phyloP scores from a whole-genome alignment of 2,113 vertebrate genomes.

The Phocoena sinus region DNA sequence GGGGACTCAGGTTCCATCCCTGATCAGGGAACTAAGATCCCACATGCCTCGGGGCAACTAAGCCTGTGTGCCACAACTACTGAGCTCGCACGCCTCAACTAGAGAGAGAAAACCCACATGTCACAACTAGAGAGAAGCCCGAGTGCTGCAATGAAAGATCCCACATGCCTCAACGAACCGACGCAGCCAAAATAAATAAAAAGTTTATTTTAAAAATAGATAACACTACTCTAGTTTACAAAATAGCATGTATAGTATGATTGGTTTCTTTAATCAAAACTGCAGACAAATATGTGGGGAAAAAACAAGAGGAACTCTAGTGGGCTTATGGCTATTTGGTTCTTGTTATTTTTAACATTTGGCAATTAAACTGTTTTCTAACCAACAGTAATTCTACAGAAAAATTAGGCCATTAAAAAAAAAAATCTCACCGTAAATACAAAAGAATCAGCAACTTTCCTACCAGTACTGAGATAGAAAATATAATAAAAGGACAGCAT shows the following conservation, averaged over 20 bases:
- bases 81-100: too few relatives aligned
- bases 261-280: neutral
- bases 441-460: neutral
- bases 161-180: too few relatives aligned
- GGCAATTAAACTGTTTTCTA: neutral
- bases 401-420: neutral
- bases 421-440: neutral
- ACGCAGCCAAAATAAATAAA: neutral
- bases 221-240: neutral
- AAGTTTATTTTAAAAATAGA: neutral
- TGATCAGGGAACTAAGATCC: too few relatives aligned
- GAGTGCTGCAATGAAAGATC: too few relatives aligned
- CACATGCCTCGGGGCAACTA: too few relatives aligned
- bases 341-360: neutral
- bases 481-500: neutral
- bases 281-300: neutral
- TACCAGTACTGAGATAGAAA: neutral
- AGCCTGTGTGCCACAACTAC: too few relatives aligned
- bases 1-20: too few relatives aligned
- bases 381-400: neutral
- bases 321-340: neutral
- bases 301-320: neutral
- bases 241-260: neutral
- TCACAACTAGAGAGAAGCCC: too few relatives aligned
- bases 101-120: too few relatives aligned